Evolutionary conservation across 2,113 vertebrate species (phyloP).

Genomic region (Aptenodytes forsteri): DNA sequence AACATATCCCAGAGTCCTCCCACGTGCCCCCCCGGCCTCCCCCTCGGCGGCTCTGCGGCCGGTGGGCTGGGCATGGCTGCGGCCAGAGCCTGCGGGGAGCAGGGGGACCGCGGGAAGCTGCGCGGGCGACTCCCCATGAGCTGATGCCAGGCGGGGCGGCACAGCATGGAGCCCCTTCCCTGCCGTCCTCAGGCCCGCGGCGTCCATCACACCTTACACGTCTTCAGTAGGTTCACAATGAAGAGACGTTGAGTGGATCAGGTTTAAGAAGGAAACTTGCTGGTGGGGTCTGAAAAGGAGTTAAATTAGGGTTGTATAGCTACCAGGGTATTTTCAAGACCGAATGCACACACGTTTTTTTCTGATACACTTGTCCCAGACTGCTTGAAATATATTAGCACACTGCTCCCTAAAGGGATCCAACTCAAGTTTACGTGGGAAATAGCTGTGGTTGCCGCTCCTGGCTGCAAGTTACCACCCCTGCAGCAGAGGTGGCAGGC

Average conservation of each 20-base stretch:
- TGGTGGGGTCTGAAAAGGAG: neutral
- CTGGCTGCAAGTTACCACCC: too few relatives aligned
- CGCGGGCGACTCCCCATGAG: accelerated
- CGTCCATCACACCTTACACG: accelerated
- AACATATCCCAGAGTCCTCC: neutral
- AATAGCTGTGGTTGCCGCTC: neutral
- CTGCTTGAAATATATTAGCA: neutral
- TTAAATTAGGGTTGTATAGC: neutral
- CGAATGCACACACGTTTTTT: neutral
- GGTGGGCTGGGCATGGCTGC: accelerated
- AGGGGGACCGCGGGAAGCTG: accelerated
- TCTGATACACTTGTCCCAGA: neutral
- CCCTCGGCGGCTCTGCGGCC: accelerated
- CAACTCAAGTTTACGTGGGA: neutral
- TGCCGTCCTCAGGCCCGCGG: accelerated
- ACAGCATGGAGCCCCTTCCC: accelerated
- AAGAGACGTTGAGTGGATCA: accelerated
- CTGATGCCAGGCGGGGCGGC: neutral
- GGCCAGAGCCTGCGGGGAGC: neutral
- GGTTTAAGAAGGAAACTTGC: neutral
- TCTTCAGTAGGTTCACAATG: neutral
- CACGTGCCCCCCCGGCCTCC: accelerated
- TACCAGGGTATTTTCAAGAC: neutral
- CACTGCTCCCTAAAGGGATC: neutral
- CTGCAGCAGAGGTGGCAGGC: neutral